Evolutionary conservation across 1,140 invertebrate species (phyloP).

Genomic region (Heliothis virescens): DNA sequence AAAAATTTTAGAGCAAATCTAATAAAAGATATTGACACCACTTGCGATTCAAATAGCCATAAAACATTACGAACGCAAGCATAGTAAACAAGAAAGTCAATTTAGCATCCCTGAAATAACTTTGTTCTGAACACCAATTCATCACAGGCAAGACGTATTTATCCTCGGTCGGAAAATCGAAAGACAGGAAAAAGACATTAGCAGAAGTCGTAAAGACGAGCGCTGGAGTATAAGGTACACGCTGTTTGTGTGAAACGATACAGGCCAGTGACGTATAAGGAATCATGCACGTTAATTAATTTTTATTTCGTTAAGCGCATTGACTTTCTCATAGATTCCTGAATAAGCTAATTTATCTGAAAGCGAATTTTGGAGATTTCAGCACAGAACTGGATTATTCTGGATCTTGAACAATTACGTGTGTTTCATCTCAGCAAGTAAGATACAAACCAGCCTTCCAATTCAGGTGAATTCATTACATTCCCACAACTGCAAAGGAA

Average conservation of each 20-base stretch:
- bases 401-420: background rate
- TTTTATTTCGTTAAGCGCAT: no score
- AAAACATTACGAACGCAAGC: slow-evolving; percentile 20
- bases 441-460: slow-evolving; percentile 20
- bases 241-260: slow-evolving; percentile 1
- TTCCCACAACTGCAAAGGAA: background rate
- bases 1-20: slow-evolving; percentile 17
- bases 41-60: slow-evolving; percentile 11
- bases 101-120: slow-evolving; percentile 33
- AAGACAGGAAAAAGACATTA: slow-evolving; percentile 37
- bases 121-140: slow-evolving; percentile 31
- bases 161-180: slow-evolving; percentile 7
- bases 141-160: slow-evolving; percentile 16
- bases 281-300: background rate
- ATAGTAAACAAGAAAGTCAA: slow-evolving; percentile 36
- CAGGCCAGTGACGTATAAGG: background rate
- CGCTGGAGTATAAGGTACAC: background rate
- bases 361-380: background rate
- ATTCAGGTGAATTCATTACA: slow-evolving; percentile 4
- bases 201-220: background rate
- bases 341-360: background rate
- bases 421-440: background rate
- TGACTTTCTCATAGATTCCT: no score
- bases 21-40: slow-evolving; percentile 23
- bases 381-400: background rate